Conservation (phyloP, 2,888 invertebrate species). For the Eupithecia dodoneata region DNA sequence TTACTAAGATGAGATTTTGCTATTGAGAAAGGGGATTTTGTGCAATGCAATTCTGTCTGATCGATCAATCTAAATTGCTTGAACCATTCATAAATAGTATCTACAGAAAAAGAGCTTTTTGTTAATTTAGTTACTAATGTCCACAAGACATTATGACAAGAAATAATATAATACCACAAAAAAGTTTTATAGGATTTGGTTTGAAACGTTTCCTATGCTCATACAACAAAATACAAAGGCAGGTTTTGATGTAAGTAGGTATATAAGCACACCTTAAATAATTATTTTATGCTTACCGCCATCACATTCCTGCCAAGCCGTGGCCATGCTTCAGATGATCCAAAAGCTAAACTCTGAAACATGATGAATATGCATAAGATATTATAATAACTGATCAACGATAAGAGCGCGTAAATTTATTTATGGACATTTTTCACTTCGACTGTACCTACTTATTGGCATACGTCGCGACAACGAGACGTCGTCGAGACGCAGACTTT, state of each 20-base stretch:
- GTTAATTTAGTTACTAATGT: too few relatives aligned
- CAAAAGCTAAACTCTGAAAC: conserved; percentile 25
- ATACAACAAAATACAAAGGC: not conserved
- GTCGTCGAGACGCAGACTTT: not conserved
- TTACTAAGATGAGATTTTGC: too few relatives aligned
- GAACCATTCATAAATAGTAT: too few relatives aligned
- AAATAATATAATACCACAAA: too few relatives aligned
- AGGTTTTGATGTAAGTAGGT: not conserved
- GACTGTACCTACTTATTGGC: not conserved
- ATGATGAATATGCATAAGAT: conserved; percentile 21
- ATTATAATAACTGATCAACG: not conserved
- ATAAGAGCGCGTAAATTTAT: not conserved
- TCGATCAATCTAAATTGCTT: too few relatives aligned
- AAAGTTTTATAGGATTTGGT: not conserved
- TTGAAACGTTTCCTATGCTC: not conserved
- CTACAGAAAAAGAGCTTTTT: too few relatives aligned
- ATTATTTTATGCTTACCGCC: conserved; percentile 54
- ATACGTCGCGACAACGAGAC: not conserved
- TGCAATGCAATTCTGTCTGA: too few relatives aligned
- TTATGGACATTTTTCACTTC: not conserved
- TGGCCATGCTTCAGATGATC: conserved; percentile 49
- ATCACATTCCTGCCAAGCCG: conserved; percentile 67
- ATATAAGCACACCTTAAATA: not conserved
- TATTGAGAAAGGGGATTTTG: too few relatives aligned
- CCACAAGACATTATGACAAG: too few relatives aligned